Base-by-base conservation (phyloP, 2,113 vertebrate species). In the Cervus canadensis region DNA sequence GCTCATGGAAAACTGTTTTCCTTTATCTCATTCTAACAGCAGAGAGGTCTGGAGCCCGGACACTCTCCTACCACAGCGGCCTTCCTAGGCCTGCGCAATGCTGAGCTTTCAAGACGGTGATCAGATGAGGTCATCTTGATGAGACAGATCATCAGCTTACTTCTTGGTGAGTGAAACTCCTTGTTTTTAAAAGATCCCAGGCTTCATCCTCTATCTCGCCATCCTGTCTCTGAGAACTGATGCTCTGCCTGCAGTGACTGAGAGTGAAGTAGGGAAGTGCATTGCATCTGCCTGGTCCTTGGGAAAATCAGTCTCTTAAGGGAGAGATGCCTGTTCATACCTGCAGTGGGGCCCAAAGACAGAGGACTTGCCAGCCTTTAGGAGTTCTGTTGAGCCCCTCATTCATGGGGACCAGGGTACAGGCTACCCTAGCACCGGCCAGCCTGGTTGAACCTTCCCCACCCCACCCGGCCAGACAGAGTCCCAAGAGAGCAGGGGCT, bases 171-270 rank as follows among this genome's bases (percentile, higher is more conserved):
- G 93, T 57, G 89, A 86, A 97, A 97, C 60, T 91, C 76, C 74
- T 89, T 56, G 97, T 96, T 97, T 96, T 96, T 81, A 83, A 97
- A 97, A 96, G 96, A 93, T 43, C 52, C 76, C 96, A 56, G 85
- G 71, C 93, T 96, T 82, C 88, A 90, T 97, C 83, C 82, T 95
- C 83, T 67, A 7, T 1, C 19, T 33, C n/a, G 52, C 96, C 89
- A 87, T 23, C 79, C 88, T 82, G 59, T 56, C 71, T 90, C 54
- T 74, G 84, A 96, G 97, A 92, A 97, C 90, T 95, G 85, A 62
- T 33, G 86, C 60, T 74, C 19, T 5, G 45, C 30, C 71, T 28
- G 3, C 30, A 78, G 43, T 74, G 9, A 98, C 97, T 78, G 86
- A 93, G 88, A 95, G 9, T 52, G 9, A 96, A 79, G 52, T 50